phyloP scores from a whole-genome alignment of 2,797 vertebrate genomes.

The Acanthis flammea region DNA sequence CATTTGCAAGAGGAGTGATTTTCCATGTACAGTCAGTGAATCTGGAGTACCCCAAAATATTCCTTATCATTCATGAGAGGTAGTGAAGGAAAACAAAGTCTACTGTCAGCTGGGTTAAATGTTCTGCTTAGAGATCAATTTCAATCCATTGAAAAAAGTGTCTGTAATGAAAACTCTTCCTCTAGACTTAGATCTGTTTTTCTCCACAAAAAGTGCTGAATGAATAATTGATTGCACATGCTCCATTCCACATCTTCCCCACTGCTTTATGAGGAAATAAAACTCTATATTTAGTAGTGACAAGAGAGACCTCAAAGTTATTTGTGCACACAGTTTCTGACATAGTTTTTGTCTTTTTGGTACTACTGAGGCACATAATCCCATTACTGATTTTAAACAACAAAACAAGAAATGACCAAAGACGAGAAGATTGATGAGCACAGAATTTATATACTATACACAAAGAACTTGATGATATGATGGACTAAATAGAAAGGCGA shows the following conservation, averaged over 20 bases:
- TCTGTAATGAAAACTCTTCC: background rate
- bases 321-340: background rate
- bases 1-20: background rate
- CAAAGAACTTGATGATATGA: background rate
- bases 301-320: background rate
- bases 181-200: background rate
- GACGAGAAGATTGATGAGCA: background rate
- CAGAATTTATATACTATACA: background rate
- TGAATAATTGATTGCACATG: background rate
- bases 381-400: background rate
- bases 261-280: background rate
- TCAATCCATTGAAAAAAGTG: background rate
- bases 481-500: background rate
- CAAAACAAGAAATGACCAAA: background rate
- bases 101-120: background rate
- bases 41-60: background rate
- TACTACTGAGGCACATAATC: background rate
- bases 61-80: background rate
- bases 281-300: background rate
- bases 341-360: background rate
- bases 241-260: background rate
- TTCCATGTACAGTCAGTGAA: background rate
- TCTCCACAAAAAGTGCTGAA: background rate
- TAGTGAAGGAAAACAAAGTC: background rate
- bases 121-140: background rate